These are phyloP conservation scores for Laothoe populi DNA, from an alignment of 2,888 invertebrate genomes.

Conservation along the genomic window DNA sequence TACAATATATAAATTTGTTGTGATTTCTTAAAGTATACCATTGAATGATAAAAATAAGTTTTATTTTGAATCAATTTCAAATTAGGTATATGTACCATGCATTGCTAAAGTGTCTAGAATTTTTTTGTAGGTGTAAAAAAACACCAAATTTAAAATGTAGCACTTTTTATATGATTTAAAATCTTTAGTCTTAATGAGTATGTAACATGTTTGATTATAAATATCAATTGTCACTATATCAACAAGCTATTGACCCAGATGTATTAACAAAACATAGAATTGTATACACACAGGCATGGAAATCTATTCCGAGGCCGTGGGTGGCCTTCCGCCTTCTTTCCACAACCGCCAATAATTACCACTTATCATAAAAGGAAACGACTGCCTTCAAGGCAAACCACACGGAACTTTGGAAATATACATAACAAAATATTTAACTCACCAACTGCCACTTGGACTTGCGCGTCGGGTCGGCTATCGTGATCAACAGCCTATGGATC, in stretches of 20 bases:
- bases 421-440: slow-evolving; percentile 51
- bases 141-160: too few relatives aligned
- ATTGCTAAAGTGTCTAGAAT: too few relatives aligned
- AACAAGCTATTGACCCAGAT: slow-evolving; percentile 17
- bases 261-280: slow-evolving; percentile 12
- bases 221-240: slow-evolving; percentile 17
- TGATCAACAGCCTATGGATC: slow-evolving; percentile 92
- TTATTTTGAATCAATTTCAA: too few relatives aligned
- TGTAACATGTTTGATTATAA: slow-evolving; percentile 1
- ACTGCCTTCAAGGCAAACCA: slow-evolving; percentile 71
- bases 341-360: slow-evolving; percentile 63
- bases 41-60: too few relatives aligned
- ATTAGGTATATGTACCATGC: too few relatives aligned
- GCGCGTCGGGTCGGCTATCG: slow-evolving; percentile 91
- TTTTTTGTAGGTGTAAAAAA: too few relatives aligned
- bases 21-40: too few relatives aligned
- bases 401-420: slow-evolving; percentile 40
- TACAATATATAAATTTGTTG: too few relatives aligned
- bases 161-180: too few relatives aligned
- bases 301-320: slow-evolving; percentile 49
- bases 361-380: slow-evolving; percentile 76
- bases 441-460: slow-evolving; percentile 96
- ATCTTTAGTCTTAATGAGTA: not conserved
- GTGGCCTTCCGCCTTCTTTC: slow-evolving; percentile 73
- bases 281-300: slow-evolving; percentile 32